Percentiles rank a stretch among this genome's conserved stretches.
These are phyloP conservation scores for Egretta garzetta DNA, from an alignment of 2,113 vertebrate species.

Conservation along the genomic window DNA sequence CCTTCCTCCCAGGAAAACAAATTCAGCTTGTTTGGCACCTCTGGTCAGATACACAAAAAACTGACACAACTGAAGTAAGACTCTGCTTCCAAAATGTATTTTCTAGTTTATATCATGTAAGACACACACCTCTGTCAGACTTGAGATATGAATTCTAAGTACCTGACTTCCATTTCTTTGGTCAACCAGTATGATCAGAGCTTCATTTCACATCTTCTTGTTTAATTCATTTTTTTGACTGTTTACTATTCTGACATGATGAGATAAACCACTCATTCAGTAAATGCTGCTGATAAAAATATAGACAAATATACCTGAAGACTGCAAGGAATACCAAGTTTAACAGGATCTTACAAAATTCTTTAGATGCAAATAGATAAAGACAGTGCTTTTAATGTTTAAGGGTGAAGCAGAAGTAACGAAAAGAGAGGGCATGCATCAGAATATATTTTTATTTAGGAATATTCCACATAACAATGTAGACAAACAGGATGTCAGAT, in stretches of 20 bases:
- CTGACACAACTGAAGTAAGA: not conserved
- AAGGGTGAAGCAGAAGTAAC: not conserved
- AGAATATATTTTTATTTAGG: not conserved
- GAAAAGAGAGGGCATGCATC: not conserved
- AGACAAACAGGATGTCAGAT: not conserved
- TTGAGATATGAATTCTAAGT: not conserved
- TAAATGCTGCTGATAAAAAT: not conserved
- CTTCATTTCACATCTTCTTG: not conserved
- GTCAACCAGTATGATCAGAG: not conserved
- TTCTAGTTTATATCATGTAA: not conserved
- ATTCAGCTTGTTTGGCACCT: not conserved
- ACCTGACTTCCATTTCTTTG: not conserved
- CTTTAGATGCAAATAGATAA: not conserved
- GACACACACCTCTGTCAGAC: not conserved
- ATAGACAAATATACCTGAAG: not conserved
- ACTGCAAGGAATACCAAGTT: not conserved
- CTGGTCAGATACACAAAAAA: not conserved
- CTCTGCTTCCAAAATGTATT: not conserved
- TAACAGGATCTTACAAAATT: not conserved
- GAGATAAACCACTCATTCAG: not conserved
- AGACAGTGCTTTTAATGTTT: not conserved
- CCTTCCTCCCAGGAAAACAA: not conserved
- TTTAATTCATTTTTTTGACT: not conserved
- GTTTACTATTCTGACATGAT: not conserved
- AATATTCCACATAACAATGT: not conserved